Evolutionary conservation across 2,113 vertebrate genomes (phyloP), one percentile per base, ranked within the genome.

Genomic region (Galemys pyrenaicus): DNA sequence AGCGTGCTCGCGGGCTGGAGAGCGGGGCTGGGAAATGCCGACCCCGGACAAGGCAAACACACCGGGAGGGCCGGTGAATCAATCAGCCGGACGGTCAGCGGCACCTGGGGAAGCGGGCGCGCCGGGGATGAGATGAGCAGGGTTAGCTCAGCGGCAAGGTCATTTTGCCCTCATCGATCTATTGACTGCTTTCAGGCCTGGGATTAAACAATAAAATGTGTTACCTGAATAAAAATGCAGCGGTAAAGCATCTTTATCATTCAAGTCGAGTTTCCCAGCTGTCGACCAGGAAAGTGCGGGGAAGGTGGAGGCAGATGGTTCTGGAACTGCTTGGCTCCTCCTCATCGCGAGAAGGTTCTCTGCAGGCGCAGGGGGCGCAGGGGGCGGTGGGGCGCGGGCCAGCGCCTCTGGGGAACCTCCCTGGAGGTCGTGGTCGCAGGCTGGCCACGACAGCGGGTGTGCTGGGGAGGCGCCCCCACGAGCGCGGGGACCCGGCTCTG

Each of bases 31-130:
- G 2, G 28, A 83, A 54, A 82, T 35, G 80, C n/a, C 91, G 80
- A 24, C 41, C 17, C 2, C 0, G 0, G 0, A 26, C 46, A 28
- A 17, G 0, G n/a, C n/a, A n/a, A n/a, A 60, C 35, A 6, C 49
- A 0, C 68, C 0, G 0, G 30, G 30, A 13, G 83, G 32, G 35
- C 24, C 3, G 0, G 4, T 3, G 0, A 41, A 62, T 86, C 86
- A 32, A 24, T 28, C 1, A 8, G 7, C 9, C 28, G 39, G 2
- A 22, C 5, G 9, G 17, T 8, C n/a, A 15, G 91, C n/a, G 77
- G 87, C 89, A 35, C 73, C 28, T 22, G 39, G n/a, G 32, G 49
- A 58, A 74, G 49, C 77, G 19, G 87, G 0, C 54, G 7, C 0
- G 17, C 0, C 2, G 35, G 15, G 67, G 67, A 17, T 1, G 46